phyloP scores from a whole-genome alignment of 2,888 invertebrate species.

The Drepanosiphum platanoidis region DNA sequence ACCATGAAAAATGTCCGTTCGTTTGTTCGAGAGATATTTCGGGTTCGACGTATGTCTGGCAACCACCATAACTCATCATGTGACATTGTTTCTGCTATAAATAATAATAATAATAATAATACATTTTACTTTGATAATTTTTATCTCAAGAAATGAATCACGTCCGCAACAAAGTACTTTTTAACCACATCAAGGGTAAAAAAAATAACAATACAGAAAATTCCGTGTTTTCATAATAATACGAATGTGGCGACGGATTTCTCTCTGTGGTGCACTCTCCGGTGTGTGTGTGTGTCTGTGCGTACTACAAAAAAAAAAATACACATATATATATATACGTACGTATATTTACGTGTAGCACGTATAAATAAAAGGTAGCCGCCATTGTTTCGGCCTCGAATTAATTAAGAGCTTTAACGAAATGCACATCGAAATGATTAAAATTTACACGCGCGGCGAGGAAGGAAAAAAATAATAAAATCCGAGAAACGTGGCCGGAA shows the following conservation, averaged over 20 bases:
- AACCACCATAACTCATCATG: background rate
- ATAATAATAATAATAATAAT: background rate
- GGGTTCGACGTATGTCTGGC: background rate
- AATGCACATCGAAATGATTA: background rate
- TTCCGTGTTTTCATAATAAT: background rate
- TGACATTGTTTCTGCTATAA: background rate
- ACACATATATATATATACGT: background rate
- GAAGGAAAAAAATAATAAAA: no score
- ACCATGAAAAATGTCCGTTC: background rate
- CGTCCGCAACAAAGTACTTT: conserved; percentile 1
- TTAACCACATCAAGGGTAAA: conserved; percentile 19
- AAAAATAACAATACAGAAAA: background rate
- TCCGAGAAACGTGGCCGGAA: no score
- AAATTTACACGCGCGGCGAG: background rate
- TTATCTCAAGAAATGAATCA: conserved; percentile 30
- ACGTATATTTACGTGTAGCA: background rate
- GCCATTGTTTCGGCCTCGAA: background rate
- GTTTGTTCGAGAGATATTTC: background rate
- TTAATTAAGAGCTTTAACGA: background rate
- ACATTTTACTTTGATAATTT: conserved; percentile 22
- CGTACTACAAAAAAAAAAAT: background rate
- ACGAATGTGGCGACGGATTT: background rate
- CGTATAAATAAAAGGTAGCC: background rate
- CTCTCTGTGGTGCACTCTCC: background rate
- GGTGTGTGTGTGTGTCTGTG: background rate